These are phyloP conservation scores for Chydorus sphaericus DNA, from an alignment of 2,888 invertebrate genomes.

Conservation along the genomic window DNA sequence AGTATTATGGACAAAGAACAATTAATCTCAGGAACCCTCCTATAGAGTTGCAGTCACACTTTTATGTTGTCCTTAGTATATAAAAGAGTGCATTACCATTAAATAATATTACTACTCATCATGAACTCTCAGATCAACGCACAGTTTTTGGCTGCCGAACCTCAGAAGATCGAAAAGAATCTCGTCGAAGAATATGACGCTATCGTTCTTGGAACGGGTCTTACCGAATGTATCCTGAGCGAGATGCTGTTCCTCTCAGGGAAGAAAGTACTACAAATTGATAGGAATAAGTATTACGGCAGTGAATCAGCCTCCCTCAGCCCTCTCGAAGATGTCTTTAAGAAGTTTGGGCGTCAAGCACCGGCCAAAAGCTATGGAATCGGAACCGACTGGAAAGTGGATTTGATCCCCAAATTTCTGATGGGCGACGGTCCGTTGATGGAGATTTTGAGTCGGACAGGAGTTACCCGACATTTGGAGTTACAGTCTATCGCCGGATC, in stretches of 20 bases:
- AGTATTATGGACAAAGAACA: no score
- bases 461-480: constrained; percentile 41
- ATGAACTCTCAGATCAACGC: no score
- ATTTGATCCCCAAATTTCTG: constrained; percentile 43
- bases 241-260: constrained; percentile 98
- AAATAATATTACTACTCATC: no score
- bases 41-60: no score
- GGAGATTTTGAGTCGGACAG: constrained; percentile 39
- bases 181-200: constrained; percentile 99
- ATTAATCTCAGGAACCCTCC: no score
- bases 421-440: constrained; percentile 43
- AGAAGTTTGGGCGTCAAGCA: constrained; percentile 64
- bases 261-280: constrained; percentile 98
- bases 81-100: no score
- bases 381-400: constrained; percentile 50
- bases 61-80: no score
- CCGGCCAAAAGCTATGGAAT: constrained; percentile 76
- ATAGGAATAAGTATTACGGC: constrained; percentile 99
- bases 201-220: constrained; percentile 94
- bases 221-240: constrained; percentile 98
- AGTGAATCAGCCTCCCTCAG: constrained; percentile 99
- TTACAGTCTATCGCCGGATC: constrained; percentile 42
- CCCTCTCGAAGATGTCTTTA: constrained; percentile 87
- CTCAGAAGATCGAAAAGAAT: no score
- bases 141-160: no score